Evolutionary conservation across 2,797 vertebrate species (phyloP).

Genomic region (Harpagifer antarcticus): DNA sequence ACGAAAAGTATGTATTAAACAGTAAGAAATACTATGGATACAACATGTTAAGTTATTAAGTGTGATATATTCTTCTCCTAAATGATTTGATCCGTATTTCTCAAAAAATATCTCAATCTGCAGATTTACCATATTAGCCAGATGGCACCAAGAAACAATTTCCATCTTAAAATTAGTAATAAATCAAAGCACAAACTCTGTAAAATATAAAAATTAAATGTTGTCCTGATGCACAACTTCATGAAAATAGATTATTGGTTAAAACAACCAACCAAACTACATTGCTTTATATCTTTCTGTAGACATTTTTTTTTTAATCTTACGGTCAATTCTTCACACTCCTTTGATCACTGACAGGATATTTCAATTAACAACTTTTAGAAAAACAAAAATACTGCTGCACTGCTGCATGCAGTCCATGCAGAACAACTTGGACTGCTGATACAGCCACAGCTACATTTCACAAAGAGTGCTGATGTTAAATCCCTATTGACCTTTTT

Average conservation of each 20-base stretch:
- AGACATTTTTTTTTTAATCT: neutral
- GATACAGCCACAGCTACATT: conserved; percentile 33
- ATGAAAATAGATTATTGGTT: too few relatives aligned
- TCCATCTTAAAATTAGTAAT: neutral
- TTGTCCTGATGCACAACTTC: neutral
- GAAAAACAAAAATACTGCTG: neutral
- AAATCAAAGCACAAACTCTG: neutral
- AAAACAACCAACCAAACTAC: too few relatives aligned
- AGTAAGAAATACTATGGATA: neutral
- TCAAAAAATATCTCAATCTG: neutral
- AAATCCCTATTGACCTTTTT: conserved; percentile 38
- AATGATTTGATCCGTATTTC: neutral
- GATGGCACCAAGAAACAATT: neutral
- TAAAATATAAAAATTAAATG: neutral
- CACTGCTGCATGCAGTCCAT: conserved; percentile 9
- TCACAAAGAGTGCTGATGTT: conserved; percentile 22
- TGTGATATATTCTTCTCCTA: neutral
- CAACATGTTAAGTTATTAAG: neutral
- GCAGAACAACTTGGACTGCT: conserved; percentile 20
- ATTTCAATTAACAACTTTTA: neutral
- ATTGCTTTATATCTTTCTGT: neutral
- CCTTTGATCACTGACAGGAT: neutral
- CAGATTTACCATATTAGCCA: neutral
- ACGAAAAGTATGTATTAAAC: neutral
- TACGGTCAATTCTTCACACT: neutral